Percentiles rank a stretch among this genome's conserved stretches.
Conservation (phyloP, 2,888 invertebrate species). For the Pristionchus arcanus region DNA sequence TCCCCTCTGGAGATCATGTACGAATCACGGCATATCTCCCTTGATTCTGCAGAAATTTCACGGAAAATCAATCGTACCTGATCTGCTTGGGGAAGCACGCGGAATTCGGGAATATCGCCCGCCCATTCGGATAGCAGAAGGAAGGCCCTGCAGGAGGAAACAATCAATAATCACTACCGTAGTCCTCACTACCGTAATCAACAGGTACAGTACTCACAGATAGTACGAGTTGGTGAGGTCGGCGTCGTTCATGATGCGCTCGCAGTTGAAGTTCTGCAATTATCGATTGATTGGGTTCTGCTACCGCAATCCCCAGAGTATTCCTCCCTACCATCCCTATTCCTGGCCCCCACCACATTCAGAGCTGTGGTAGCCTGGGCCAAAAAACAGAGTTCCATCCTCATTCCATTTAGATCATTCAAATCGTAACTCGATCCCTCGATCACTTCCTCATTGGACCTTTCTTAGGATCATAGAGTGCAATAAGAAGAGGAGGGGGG, state of each 20-base stretch:
- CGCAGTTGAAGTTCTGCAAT: conserved; percentile 66
- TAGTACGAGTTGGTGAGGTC: conserved; percentile 70
- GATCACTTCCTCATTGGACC: neutral
- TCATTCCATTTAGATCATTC: neutral
- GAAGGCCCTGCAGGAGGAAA: conserved; percentile 61
- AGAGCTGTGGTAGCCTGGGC: too few species aligned
- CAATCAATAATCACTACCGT: neutral
- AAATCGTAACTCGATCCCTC: neutral
- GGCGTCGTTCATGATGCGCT: conserved; percentile 68
- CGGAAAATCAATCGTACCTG: conserved; percentile 58
- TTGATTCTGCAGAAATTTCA: too few species aligned
- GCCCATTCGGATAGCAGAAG: conserved; percentile 73
- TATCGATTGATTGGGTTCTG: conserved; percentile 2
- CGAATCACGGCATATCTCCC: too few species aligned
- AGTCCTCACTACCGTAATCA: neutral
- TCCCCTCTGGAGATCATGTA: too few species aligned
- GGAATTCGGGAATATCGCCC: conserved; percentile 70
- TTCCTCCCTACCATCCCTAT: too few species aligned
- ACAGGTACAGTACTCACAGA: conserved; percentile 4
- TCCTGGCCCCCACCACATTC: too few species aligned
- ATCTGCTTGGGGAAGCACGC: conserved; percentile 64
- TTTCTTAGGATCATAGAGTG: neutral
- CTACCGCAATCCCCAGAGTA: neutral
- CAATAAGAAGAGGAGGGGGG: too few species aligned
- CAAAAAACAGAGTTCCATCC: too few species aligned